Evolutionary conservation across 2,797 vertebrate genomes (phyloP).

Genomic region (Protonibea diacanthus): DNA sequence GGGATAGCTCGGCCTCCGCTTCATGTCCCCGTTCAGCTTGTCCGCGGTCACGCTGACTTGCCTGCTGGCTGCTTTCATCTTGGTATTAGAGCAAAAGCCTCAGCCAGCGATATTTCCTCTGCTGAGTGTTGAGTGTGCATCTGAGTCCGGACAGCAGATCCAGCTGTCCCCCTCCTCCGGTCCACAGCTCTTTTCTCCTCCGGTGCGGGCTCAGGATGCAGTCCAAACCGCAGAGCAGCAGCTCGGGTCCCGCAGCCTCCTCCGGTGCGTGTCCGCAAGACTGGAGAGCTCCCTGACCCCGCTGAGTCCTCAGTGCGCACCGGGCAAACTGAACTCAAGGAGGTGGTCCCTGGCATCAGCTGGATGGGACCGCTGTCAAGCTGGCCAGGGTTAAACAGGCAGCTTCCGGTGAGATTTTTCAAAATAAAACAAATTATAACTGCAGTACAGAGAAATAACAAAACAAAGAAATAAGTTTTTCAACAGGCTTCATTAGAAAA

Average conservation of each 20-base stretch:
- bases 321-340: conserved; percentile 67
- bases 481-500: no score
- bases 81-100: not conserved
- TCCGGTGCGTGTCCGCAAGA: conserved; percentile 19
- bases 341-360: conserved; percentile 43
- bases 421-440: conserved; percentile 46
- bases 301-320: conserved; percentile 58
- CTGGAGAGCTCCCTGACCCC: conserved; percentile 10
- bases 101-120: conserved; percentile 12
- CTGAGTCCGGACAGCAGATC: conserved; percentile 58
- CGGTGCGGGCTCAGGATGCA: not conserved
- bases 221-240: not conserved
- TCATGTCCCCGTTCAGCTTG: conserved; percentile 79
- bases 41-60: conserved; percentile 55
- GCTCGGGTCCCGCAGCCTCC: conserved; percentile 3
- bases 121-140: conserved; percentile 49
- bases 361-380: conserved; percentile 68
- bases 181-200: not conserved
- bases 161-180: not conserved
- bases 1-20: conserved; percentile 86
- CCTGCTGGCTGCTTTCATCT: conserved; percentile 78
- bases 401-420: conserved; percentile 25
- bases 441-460: no score
- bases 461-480: no score
- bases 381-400: rapidly evolving